These are phyloP conservation scores for Leucosticte australis DNA, from an alignment of 2,113 vertebrate species.

Conservation along the genomic window DNA sequence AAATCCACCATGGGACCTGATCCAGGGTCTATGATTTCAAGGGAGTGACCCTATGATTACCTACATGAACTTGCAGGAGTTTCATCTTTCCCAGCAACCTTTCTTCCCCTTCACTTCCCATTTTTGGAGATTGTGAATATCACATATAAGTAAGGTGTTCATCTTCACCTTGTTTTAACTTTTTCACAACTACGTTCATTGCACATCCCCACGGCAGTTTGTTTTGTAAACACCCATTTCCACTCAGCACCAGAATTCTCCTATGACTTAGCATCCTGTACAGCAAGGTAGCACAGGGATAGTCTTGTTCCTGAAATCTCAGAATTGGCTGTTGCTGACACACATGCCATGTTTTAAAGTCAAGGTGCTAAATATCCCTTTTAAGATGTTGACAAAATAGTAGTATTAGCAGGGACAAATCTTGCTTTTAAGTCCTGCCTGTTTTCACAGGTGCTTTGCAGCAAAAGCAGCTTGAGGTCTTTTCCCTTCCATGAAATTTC, in stretches of 20 bases:
- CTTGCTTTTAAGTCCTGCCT: not conserved
- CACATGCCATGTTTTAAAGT: not conserved
- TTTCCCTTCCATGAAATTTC: not conserved
- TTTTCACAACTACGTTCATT: not conserved
- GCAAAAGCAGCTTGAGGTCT: not conserved
- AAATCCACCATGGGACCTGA: not conserved
- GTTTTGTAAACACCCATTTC: not conserved
- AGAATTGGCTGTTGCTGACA: not conserved
- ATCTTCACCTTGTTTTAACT: not conserved
- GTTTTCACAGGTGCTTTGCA: slow-evolving; percentile 33
- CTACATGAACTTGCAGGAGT: not conserved
- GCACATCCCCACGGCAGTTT: not conserved
- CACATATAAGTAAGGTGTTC: not conserved
- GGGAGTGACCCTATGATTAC: not conserved
- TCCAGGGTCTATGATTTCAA: not conserved
- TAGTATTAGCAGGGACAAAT: not conserved
- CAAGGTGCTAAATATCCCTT: not conserved
- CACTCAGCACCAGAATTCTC: not conserved
- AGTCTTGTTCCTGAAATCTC: not conserved
- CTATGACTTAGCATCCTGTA: not conserved
- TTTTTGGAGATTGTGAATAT: not conserved
- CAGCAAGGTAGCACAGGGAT: not conserved
- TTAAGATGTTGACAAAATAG: not conserved
- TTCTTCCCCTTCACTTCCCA: rapidly evolving
- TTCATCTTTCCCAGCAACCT: not conserved